Conservation (phyloP, 2,888 invertebrate genomes). For the Crossocerus cetratus region DNA sequence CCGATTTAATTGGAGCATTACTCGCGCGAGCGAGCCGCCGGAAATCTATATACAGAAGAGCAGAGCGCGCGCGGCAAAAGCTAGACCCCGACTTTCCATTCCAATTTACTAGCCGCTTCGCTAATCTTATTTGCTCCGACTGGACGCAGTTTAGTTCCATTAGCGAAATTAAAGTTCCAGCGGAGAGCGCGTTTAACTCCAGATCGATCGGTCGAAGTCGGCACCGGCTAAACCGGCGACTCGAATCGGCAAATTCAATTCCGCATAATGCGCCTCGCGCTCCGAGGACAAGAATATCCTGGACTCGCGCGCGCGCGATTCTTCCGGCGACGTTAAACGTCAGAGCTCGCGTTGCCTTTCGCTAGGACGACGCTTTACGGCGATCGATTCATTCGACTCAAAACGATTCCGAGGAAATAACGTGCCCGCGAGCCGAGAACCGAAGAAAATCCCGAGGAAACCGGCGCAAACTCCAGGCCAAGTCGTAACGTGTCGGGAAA, state of each 20-base stretch:
- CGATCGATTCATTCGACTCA: neutral
- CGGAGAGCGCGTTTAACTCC: constrained; percentile 42
- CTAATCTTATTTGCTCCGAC: constrained; percentile 42
- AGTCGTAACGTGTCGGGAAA: neutral
- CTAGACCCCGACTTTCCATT: constrained; percentile 20
- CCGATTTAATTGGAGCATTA: no score
- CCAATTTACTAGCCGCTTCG: constrained; percentile 27
- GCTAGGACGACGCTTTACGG: neutral
- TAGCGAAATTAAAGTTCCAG: constrained; percentile 51
- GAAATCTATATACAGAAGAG: no score
- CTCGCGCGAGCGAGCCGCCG: no score
- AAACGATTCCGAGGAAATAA: neutral
- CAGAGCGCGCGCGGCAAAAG: neutral
- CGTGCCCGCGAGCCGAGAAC: neutral
- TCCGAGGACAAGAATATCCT: neutral
- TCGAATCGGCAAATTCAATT: constrained; percentile 45
- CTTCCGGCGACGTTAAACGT: neutral
- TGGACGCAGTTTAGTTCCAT: constrained; percentile 51
- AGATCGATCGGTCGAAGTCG: constrained; percentile 42
- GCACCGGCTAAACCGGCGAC: constrained; percentile 32
- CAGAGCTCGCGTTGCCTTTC: neutral
- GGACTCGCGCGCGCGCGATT: neutral
- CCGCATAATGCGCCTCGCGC: constrained; percentile 21
- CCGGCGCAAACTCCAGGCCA: neutral
- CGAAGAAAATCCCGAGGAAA: neutral